Conservation (phyloP, 2,888 invertebrate genomes). For the Omphaloscelis lunosa region DNA sequence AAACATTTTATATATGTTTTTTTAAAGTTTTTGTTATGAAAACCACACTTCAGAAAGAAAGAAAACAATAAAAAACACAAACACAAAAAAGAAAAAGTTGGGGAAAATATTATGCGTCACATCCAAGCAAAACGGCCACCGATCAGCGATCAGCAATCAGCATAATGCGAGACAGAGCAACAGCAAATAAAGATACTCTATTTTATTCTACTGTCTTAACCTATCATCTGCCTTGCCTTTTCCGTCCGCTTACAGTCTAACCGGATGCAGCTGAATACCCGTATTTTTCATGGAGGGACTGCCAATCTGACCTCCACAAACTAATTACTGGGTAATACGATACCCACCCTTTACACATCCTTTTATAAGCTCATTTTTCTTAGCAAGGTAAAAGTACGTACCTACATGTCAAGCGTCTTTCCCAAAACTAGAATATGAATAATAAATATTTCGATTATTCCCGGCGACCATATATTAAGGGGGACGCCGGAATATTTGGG, state of each 20-base stretch:
- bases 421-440: conserved; percentile 52
- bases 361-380: background rate
- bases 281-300: background rate
- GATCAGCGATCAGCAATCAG: background rate
- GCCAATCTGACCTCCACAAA: background rate
- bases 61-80: too few relatives aligned
- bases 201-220: background rate
- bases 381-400: conserved; percentile 7
- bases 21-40: too few relatives aligned
- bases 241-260: background rate
- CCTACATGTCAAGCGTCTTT: conserved; percentile 12
- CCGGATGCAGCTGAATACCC: background rate
- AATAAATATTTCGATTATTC: conserved; percentile 55
- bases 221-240: background rate
- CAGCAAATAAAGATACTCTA: background rate
- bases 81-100: background rate
- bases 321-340: background rate
- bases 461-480: conserved; percentile 40
- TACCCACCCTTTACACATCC: background rate
- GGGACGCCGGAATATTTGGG: conserved; percentile 26
- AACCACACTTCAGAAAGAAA: too few relatives aligned
- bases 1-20: too few relatives aligned
- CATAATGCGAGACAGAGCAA: background rate
- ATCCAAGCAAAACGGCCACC: background rate
- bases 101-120: background rate